These are phyloP conservation scores for Himantopus leucocephalus DNA, from an alignment of 2,113 vertebrate genomes.

Conservation along the genomic window DNA sequence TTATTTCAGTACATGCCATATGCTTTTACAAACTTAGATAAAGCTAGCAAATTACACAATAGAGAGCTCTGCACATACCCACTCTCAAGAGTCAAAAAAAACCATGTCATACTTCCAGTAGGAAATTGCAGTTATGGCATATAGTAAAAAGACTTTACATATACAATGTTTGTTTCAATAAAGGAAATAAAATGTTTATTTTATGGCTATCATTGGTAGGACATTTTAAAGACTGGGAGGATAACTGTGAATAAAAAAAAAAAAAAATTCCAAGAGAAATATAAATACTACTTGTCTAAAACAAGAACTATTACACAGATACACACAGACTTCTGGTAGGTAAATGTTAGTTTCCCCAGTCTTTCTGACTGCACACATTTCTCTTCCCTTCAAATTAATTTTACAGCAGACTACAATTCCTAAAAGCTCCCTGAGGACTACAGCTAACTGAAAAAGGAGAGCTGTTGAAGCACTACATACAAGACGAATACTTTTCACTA, in stretches of 20 bases:
- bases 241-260: not conserved
- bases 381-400: slow-evolving; percentile 50
- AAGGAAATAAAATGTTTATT: not conserved
- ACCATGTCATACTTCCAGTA: not conserved
- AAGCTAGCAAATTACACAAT: not conserved
- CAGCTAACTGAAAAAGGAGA: not conserved
- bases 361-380: not conserved
- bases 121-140: not conserved
- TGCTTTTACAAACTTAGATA: not conserved
- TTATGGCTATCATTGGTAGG: not conserved
- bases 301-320: not conserved
- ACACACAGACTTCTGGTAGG: not conserved
- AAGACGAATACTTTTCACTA: not conserved
- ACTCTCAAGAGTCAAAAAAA: not conserved
- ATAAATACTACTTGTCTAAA: not conserved
- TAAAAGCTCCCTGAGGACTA: not conserved
- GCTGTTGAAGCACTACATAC: not conserved
- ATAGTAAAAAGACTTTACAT: not conserved
- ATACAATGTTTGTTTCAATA: not conserved
- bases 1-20: not conserved
- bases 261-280: not conserved
- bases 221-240: not conserved
- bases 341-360: not conserved
- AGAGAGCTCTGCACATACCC: not conserved
- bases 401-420: not conserved